Conservation (phyloP, 2,888 invertebrate genomes). For the Brenthis ino region DNA sequence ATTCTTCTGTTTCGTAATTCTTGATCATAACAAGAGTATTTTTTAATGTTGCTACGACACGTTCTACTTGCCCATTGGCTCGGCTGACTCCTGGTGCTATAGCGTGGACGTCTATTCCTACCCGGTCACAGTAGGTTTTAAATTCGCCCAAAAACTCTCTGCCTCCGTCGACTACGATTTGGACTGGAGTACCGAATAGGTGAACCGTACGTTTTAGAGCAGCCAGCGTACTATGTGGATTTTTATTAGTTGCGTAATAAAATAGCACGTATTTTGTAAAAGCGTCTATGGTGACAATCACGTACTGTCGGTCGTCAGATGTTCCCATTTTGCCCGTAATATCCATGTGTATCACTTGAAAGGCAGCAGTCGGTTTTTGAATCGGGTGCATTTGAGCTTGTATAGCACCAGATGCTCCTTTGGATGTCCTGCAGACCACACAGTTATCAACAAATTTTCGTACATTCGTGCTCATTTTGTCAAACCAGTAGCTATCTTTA, state of each 20-base stretch:
- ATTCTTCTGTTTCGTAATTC: no score
- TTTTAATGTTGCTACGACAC: conserved; percentile 37
- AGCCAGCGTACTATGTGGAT: not conserved
- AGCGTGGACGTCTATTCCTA: conserved; percentile 32
- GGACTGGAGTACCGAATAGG: not conserved
- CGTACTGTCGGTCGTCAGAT: not conserved
- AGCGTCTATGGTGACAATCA: not conserved
- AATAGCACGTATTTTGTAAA: not conserved
- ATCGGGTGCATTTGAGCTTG: conserved; percentile 1
- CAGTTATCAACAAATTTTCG: conserved; percentile 39
- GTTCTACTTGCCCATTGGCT: conserved; percentile 42
- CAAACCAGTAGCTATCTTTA: conserved; percentile 29
- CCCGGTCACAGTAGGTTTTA: conserved; percentile 33
- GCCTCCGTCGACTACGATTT: not conserved
- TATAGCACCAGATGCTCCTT: not conserved
- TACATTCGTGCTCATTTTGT: conserved; percentile 36
- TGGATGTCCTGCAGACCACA: conserved; percentile 37
- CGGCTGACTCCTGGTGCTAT: conserved; percentile 40
- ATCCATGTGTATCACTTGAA: conserved; percentile 6
- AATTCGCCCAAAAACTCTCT: conserved; percentile 26
- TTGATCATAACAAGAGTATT: no score
- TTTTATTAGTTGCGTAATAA: not conserved
- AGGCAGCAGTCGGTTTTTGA: not conserved
- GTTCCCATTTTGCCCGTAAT: conserved; percentile 4
- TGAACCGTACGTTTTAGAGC: not conserved